A percentile compares a stretch with the other conserved stretches of the same genome.
phyloP scores from a whole-genome alignment of 2,113 vertebrate genomes.

The Hemicordylus capensis region DNA sequence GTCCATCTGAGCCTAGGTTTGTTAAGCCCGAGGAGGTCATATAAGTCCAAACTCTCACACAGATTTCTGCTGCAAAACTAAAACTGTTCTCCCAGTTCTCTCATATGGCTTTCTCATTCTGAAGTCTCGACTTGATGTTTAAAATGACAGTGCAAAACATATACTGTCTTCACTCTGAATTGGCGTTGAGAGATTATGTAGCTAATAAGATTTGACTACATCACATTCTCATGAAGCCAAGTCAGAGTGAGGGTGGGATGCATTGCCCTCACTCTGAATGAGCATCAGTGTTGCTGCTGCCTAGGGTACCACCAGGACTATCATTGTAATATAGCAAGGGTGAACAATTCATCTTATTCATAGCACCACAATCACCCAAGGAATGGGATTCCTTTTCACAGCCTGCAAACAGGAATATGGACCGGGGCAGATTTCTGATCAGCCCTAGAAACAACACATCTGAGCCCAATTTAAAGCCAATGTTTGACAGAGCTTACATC shows the following conservation, averaged over 20 bases:
- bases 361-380: not conserved
- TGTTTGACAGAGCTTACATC: not conserved
- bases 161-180: not conserved
- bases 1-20: too few species aligned
- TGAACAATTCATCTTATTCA: not conserved
- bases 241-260: too few species aligned
- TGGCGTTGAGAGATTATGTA: too few species aligned
- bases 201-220: not conserved
- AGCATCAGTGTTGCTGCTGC: not conserved
- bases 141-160: too few species aligned
- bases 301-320: not conserved
- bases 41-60: too few species aligned
- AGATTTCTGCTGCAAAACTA: too few species aligned
- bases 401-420: not conserved
- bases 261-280: not conserved
- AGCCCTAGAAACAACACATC: not conserved
- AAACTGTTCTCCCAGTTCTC: too few species aligned
- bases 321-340: not conserved
- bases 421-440: not conserved
- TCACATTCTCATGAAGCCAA: not conserved
- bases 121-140: too few species aligned
- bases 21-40: too few species aligned
- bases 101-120: too few species aligned
- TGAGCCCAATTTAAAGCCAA: not conserved
- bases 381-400: too few species aligned